Evolutionary conservation across 2,113 vertebrate species (phyloP), one percentile per base, ranked within the genome.

Genomic region (Myrmophylax atrothorax): DNA sequence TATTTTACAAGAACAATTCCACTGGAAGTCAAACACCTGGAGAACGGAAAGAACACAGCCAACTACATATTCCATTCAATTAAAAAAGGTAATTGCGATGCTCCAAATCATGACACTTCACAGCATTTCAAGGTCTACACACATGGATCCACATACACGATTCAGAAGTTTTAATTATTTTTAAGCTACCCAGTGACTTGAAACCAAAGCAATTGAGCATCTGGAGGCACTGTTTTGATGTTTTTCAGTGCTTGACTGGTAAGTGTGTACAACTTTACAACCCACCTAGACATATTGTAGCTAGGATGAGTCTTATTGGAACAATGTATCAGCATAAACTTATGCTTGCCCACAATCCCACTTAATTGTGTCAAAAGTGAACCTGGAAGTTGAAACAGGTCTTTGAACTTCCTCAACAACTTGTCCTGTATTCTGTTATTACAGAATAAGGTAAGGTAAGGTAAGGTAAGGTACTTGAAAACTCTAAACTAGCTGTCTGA

Each of bases 371-470:
- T 18, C 44, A 94, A 59, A 72, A 89, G 31, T 14, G 11, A 77
- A 95, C 91, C 22, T 26, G 24, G 20, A 91, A 84, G 14, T 11
- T 63, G 38, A 67, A 87, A 78, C 8, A 62, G 3, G n/a, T 58
- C 58, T 81, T 86, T 31, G 38, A 82, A 63, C 4, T 75, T 67
- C 26, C 42, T 44, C 40, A 82, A 37, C 15, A 84, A 40, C 9
- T 59, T 70, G 5, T 3, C 56, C 55, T 63, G 55, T 22, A 20
- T 70, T 70, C 29, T 84, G 20, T 53, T 67, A 59, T 8, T 31
- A 87, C 8, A 0, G 0, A 96, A 63, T 12, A 33, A 37, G 8
- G n/a, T n/a, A n/a, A n/a, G n/a, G n/a, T n/a, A n/a, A n/a, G n/a
- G n/a, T n/a, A n/a, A n/a, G n/a, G n/a, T n/a, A n/a, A n/a, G n/a